phyloP scores from a whole-genome alignment of 2,113 vertebrate species.

The Erythrolamprus reginae region DNA sequence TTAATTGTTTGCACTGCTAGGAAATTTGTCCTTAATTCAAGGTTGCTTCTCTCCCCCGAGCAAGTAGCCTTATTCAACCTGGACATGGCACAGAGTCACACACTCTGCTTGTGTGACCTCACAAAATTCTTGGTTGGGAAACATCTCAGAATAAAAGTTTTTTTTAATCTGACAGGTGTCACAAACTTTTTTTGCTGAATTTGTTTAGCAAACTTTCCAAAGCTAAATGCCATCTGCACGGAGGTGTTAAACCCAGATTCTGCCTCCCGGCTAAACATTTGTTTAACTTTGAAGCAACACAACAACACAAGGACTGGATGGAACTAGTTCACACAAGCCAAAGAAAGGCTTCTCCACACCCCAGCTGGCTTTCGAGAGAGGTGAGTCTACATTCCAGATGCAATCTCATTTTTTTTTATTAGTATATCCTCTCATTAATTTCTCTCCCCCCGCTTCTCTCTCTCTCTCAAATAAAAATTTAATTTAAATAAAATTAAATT shows the following conservation, averaged over 20 bases:
- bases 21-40: not conserved
- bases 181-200: not conserved
- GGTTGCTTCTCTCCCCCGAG: not conserved
- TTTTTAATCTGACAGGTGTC: not conserved
- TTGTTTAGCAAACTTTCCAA: not conserved
- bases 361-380: not conserved
- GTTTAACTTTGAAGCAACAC: not conserved
- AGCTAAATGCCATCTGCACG: not conserved
- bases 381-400: not conserved
- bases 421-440: not conserved
- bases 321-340: not conserved
- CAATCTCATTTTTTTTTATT: not conserved
- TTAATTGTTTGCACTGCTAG: not conserved
- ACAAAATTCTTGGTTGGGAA: not conserved
- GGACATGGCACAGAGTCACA: not conserved
- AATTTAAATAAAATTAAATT: not conserved
- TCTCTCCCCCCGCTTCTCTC: too few relatives aligned
- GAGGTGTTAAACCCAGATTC: not conserved
- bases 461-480: too few relatives aligned
- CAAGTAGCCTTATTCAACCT: not conserved
- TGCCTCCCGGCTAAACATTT: not conserved
- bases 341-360: not conserved
- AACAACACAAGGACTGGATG: not conserved
- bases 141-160: not conserved
- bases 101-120: not conserved